phyloP scores from a whole-genome alignment of 2,113 vertebrate genomes.

The Lepus americanus region DNA sequence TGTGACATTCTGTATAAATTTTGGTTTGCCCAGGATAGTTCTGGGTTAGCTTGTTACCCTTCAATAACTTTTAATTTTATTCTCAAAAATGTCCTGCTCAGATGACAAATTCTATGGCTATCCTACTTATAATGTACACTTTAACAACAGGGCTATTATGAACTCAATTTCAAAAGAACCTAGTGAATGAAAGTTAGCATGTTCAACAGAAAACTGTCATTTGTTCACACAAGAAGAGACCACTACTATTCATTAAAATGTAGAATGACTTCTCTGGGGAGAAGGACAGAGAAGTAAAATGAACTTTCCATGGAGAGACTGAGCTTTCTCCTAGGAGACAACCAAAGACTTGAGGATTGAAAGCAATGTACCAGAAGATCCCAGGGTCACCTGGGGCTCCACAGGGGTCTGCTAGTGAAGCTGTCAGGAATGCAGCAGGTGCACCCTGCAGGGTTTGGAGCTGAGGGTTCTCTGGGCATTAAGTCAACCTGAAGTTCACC shows the following conservation, averaged over 20 bases:
- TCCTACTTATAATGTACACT: not conserved
- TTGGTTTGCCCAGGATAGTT: conserved; percentile 14
- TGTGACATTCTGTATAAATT: not conserved
- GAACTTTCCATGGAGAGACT: rapidly evolving
- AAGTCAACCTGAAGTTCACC: conserved; percentile 10
- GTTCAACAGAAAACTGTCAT: not conserved
- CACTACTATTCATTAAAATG: not conserved
- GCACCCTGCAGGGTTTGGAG: not conserved
- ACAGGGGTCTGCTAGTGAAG: not conserved
- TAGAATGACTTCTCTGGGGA: not conserved
- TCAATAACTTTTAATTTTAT: not conserved
- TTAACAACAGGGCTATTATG: not conserved
- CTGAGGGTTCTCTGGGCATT: not conserved
- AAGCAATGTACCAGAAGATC: not conserved
- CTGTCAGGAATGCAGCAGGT: not conserved
- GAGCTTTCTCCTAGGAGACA: not conserved
- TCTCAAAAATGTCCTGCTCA: not conserved
- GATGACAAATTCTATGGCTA: not conserved
- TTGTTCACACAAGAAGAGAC: not conserved
- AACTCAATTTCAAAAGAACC: conserved; percentile 47
- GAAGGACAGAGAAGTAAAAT: not conserved
- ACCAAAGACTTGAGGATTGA: not conserved
- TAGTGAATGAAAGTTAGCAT: not conserved
- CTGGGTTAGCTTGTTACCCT: not conserved
- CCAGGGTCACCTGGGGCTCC: not conserved